phyloP scores from a whole-genome alignment of 2,888 invertebrate genomes.

The Cylloceria caligata region DNA sequence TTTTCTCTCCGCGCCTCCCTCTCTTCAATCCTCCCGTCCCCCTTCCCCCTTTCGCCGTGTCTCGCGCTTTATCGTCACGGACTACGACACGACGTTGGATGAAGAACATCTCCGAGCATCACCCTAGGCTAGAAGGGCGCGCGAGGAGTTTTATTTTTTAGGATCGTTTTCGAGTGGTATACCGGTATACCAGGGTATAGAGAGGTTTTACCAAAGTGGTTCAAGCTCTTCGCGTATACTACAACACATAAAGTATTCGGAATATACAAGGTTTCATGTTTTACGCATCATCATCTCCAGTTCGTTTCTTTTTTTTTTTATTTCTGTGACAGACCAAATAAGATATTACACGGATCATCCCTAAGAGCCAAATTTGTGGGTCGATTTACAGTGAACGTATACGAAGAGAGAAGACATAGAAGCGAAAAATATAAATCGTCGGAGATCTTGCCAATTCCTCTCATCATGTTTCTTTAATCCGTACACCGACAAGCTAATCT shows the following conservation, averaged over 20 bases:
- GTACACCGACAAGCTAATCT: constrained; percentile 68
- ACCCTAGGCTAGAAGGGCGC: constrained; percentile 61
- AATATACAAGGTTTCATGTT: constrained; percentile 31
- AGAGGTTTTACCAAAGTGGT: constrained; percentile 54
- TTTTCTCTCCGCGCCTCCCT: constrained; percentile 57
- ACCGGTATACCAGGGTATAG: constrained; percentile 44
- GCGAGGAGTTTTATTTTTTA: constrained; percentile 53
- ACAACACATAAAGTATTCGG: neutral
- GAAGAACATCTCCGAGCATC: constrained; percentile 67
- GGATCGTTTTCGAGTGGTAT: constrained; percentile 56
- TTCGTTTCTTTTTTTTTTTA: constrained; percentile 8
- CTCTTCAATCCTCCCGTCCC: constrained; percentile 9
- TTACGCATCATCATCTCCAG: constrained; percentile 1
- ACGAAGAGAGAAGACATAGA: constrained; percentile 6
- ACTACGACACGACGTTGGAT: constrained; percentile 68
- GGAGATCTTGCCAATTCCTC: constrained; percentile 59
- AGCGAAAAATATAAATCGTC: constrained; percentile 42
- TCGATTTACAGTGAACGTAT: neutral
- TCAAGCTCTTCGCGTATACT: constrained; percentile 39
- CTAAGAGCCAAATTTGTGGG: neutral
- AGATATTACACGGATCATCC: neutral
- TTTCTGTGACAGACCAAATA: neutral
- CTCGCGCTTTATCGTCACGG: constrained; percentile 64
- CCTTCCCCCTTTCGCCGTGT: constrained; percentile 32
- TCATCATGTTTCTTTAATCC: constrained; percentile 65